These are phyloP conservation scores for Drosophila kepulauana DNA, from an alignment of 1,140 invertebrate genomes.

Conservation along the genomic window DNA sequence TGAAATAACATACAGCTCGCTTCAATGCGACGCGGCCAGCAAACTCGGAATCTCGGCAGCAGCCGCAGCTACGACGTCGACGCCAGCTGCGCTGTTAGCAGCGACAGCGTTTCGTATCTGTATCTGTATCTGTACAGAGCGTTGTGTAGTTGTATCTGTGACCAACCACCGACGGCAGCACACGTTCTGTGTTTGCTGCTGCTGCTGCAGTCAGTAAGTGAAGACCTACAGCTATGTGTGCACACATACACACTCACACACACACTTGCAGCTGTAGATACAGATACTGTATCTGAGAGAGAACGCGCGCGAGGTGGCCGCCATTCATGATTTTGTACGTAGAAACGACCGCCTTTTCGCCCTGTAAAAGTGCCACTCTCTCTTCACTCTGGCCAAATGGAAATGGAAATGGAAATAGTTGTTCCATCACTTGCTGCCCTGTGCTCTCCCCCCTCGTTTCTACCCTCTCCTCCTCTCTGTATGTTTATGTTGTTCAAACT, in stretches of 20 bases:
- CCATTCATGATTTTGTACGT: constrained; percentile 72
- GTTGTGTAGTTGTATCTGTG: constrained; percentile 41
- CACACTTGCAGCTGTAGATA: constrained; percentile 22
- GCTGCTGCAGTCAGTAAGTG: constrained; percentile 78
- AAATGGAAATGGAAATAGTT: constrained; percentile 58
- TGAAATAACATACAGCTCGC: constrained; percentile 84
- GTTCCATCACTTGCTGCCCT: constrained; percentile 21
- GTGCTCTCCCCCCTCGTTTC: neutral
- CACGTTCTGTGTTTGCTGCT: constrained; percentile 17
- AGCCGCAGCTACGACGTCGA: constrained; percentile 35
- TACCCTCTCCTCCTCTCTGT: constrained; percentile 8
- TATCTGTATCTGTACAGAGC: no score
- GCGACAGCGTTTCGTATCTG: constrained; percentile 33
- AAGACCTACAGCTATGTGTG: constrained; percentile 56
- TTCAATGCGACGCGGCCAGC: constrained; percentile 59
- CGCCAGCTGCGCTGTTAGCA: constrained; percentile 17
- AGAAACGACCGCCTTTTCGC: constrained; percentile 47
- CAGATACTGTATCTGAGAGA: constrained; percentile 10
- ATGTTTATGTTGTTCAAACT: constrained; percentile 82
- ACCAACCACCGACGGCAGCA: constrained; percentile 72
- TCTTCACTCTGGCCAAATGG: constrained; percentile 20
- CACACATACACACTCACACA: constrained; percentile 33
- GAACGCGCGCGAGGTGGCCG: constrained; percentile 42
- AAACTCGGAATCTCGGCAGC: constrained; percentile 45
- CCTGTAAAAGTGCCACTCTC: constrained; percentile 45